Conservation (phyloP, 1,140 invertebrate species). For the Conus betulinus region DNA sequence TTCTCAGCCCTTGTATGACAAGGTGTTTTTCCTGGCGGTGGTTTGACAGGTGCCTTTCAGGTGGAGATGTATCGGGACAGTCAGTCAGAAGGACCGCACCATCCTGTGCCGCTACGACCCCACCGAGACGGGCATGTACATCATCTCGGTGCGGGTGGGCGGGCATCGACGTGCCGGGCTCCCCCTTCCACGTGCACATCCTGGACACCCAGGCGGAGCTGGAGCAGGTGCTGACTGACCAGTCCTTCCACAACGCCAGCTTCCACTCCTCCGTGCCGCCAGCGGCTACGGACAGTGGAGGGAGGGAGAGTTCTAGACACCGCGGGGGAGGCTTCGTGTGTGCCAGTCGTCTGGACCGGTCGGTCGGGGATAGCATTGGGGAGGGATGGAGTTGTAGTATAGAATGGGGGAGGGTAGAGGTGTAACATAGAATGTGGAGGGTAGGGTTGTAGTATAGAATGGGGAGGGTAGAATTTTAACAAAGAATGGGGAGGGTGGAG, state of each 20-base stretch:
- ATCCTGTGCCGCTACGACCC: conserved; percentile 98
- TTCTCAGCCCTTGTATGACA: background rate
- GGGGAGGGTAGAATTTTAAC: too few species aligned
- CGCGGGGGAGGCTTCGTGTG: background rate
- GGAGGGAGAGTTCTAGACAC: conserved; percentile 43
- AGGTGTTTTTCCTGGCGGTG: conserved; percentile 33
- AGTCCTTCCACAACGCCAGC: conserved; percentile 41
- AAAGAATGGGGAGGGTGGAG: too few species aligned
- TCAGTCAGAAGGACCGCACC: conserved; percentile 96
- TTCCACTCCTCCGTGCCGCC: conserved; percentile 38
- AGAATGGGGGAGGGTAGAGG: background rate
- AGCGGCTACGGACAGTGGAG: conserved; percentile 48
- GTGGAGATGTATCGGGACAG: conserved; percentile 99
- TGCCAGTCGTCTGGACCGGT: too few species aligned
- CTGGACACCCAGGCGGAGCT: conserved; percentile 99
- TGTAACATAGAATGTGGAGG: too few species aligned
- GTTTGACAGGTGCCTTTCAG: conserved; percentile 88
- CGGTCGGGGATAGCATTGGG: background rate
- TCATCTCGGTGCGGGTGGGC: conserved; percentile 98
- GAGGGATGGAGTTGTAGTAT: background rate
- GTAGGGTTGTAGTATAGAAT: too few species aligned
- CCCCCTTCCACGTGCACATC: conserved; percentile 99
- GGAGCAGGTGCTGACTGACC: conserved; percentile 58
- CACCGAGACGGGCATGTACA: conserved; percentile 98
- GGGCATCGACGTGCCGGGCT: conserved; percentile 92